These are phyloP conservation scores for Campylorhamphus procurvoides DNA, from an alignment of 2,113 vertebrate species.

Conservation along the genomic window DNA sequence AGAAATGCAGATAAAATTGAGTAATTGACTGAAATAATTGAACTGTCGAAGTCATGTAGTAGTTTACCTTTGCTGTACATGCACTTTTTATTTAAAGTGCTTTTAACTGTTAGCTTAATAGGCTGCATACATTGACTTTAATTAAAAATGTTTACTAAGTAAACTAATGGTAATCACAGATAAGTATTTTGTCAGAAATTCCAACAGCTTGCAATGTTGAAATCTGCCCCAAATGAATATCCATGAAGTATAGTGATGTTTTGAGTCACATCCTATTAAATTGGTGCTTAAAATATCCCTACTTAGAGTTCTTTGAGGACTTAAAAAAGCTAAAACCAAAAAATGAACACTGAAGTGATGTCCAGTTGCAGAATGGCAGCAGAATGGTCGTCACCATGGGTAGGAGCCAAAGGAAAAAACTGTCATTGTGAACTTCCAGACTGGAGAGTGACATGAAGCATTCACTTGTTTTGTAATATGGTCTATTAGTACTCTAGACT, in stretches of 20 bases:
- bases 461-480: neutral
- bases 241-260: neutral
- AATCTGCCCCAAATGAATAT: neutral
- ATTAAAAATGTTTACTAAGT: constrained; percentile 67
- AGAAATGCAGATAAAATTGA: constrained; percentile 84
- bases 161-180: constrained; percentile 33
- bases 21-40: constrained; percentile 80
- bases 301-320: neutral
- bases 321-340: neutral
- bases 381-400: neutral
- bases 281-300: neutral
- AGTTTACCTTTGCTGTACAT: constrained; percentile 82
- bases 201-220: neutral
- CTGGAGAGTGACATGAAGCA: neutral
- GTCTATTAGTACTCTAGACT: neutral
- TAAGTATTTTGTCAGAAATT: constrained; percentile 51
- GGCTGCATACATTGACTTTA: constrained; percentile 77
- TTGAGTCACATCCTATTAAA: neutral
- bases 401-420: neutral
- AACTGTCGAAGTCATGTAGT: constrained; percentile 69
- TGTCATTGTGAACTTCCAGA: neutral
- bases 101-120: constrained; percentile 79
- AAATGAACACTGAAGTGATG: neutral
- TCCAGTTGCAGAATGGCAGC: neutral
- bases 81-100: constrained; percentile 78